Percentiles rank a stretch among this genome's conserved stretches.
These are phyloP conservation scores for Incurvaria masculella DNA, from an alignment of 2,888 invertebrate genomes.

Conservation along the genomic window DNA sequence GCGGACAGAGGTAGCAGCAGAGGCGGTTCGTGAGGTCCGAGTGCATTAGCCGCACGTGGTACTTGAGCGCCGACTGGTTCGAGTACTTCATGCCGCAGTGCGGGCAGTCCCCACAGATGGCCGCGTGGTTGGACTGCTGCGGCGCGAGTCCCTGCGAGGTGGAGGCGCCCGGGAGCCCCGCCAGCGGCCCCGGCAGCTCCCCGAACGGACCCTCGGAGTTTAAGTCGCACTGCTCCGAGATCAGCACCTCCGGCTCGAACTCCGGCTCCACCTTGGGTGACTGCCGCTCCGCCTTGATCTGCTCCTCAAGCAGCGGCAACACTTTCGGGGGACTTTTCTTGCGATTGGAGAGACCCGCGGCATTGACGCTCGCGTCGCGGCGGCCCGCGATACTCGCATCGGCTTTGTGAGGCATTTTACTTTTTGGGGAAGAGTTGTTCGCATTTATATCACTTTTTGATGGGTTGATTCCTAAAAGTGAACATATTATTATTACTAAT, in stretches of 20 bases:
- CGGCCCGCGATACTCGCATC: slow-evolving; percentile 30
- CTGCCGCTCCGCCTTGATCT: slow-evolving; percentile 42
- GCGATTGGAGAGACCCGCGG: slow-evolving; percentile 26
- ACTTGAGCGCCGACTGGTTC: slow-evolving; percentile 67
- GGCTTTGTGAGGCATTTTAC: slow-evolving; percentile 29
- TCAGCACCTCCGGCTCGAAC: slow-evolving; percentile 47
- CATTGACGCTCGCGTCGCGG: slow-evolving; percentile 31
- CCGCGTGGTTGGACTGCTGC: slow-evolving; percentile 48
- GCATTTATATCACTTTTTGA: slow-evolving; percentile 39
- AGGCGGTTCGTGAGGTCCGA: slow-evolving; percentile 65
- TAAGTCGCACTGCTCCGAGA: slow-evolving; percentile 44
- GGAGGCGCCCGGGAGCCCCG: slow-evolving; percentile 37
- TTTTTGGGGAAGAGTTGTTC: slow-evolving; percentile 31
- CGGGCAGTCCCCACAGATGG: slow-evolving; percentile 62
- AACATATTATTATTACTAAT: neutral
- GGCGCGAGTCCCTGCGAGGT: slow-evolving; percentile 40
- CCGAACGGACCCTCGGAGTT: slow-evolving; percentile 35
- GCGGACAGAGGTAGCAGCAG: slow-evolving; percentile 67
- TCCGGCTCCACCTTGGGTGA: slow-evolving; percentile 47
- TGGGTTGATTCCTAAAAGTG: slow-evolving; percentile 43
- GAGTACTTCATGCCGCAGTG: slow-evolving; percentile 68
- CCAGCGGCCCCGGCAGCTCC: slow-evolving; percentile 41
- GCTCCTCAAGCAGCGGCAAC: slow-evolving; percentile 27
- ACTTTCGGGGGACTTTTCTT: slow-evolving; percentile 38
- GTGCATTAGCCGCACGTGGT: slow-evolving; percentile 66